Conservation (phyloP, 2,797 vertebrate species). For the Vultur gryphus region DNA sequence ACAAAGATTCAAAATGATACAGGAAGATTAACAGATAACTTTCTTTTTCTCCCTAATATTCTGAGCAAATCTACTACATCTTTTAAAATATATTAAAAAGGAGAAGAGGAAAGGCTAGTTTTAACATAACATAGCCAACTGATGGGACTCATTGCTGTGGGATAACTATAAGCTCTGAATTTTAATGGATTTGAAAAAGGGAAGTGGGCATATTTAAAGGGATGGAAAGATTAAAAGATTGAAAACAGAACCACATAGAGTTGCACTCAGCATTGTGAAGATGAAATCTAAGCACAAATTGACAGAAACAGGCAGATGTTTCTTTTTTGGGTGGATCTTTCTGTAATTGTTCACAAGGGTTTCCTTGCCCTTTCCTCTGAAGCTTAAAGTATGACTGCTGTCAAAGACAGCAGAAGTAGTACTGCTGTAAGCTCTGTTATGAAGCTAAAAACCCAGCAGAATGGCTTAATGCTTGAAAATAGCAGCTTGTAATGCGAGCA, state of each 20-base stretch:
- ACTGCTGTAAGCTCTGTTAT: not conserved
- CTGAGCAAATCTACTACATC: not conserved
- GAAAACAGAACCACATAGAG: not conserved
- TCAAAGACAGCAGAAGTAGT: not conserved
- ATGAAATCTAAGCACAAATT: constrained; percentile 7
- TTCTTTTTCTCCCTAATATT: not conserved
- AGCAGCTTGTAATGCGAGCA: not conserved
- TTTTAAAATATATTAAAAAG: not conserved
- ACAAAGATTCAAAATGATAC: not conserved
- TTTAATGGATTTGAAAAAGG: not conserved
- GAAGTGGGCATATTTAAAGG: not conserved
- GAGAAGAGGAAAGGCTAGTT: not conserved
- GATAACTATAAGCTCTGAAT: not conserved
- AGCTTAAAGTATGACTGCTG: not conserved
- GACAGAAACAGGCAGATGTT: not conserved
- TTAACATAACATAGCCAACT: not conserved
- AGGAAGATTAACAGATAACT: not conserved
- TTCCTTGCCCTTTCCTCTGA: constrained; percentile 12
- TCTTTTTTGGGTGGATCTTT: not conserved
- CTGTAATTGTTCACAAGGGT: not conserved
- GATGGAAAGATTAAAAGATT: constrained; percentile 31
- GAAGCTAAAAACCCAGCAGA: not conserved
- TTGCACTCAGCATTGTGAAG: not conserved
- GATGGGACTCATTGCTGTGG: not conserved
- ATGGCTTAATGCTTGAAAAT: not conserved